A percentile compares a stretch with the other conserved stretches of the same genome.
Evolutionary conservation across 1,140 invertebrate species (phyloP).

Genomic region (Neodiprion virginianus): DNA sequence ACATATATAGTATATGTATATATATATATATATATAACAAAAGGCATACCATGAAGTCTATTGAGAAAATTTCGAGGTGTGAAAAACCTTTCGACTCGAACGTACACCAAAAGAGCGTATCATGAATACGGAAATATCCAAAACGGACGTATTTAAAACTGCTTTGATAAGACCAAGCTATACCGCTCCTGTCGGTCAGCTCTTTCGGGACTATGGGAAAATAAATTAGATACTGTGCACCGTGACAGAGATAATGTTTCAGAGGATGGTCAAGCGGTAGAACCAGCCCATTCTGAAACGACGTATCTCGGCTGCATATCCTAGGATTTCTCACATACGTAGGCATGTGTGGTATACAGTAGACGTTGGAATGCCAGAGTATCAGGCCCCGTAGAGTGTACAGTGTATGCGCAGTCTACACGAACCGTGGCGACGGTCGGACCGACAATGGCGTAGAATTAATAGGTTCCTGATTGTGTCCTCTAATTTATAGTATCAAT

Average conservation of each 20-base stretch:
- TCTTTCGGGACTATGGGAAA: background rate
- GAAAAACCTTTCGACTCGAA: too few species aligned
- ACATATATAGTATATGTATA: too few species aligned
- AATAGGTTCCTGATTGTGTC: constrained; percentile 54
- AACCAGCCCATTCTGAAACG: background rate
- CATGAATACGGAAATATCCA: too few species aligned
- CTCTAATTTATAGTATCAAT: constrained; percentile 62
- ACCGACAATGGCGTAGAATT: constrained; percentile 34
- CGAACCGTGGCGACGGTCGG: constrained; percentile 1
- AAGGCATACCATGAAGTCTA: too few species aligned
- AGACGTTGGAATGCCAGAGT: background rate
- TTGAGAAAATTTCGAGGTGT: too few species aligned
- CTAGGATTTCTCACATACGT: constrained; percentile 2
- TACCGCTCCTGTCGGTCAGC: background rate
- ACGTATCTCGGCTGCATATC: background rate
- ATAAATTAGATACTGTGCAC: background rate
- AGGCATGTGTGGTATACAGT: background rate
- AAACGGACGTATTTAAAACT: background rate
- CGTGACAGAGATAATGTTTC: background rate
- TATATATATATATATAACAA: too few species aligned
- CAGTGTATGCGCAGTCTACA: background rate
- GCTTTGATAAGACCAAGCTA: background rate
- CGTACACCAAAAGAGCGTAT: too few species aligned
- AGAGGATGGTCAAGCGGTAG: background rate
- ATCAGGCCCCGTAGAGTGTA: background rate